Evolutionary conservation across 2,113 vertebrate species (phyloP).

Genomic region (Oryctolagus cuniculus): mOryCun1.1 NC_091441.1:55198001-55198500

Average conservation of each 20-base stretch:
- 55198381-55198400: not conserved
- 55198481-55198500: not conserved
- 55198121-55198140: not conserved
- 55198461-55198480: not conserved
- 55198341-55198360: not conserved
- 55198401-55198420: not conserved
- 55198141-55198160: not conserved
- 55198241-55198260: not conserved
- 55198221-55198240: not conserved
- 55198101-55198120: not conserved
- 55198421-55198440: not conserved
- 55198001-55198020: not conserved
- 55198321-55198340: not conserved
- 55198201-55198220: not conserved
- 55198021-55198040: not conserved
- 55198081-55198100: not conserved
- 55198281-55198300: not conserved
- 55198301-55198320: not conserved
- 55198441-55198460: not conserved
- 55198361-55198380: not conserved
- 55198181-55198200: not conserved
- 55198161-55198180: not conserved
- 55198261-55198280: not conserved
- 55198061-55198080: not conserved
- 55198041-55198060: not conserved